Evolutionary conservation across 2,888 invertebrate genomes (phyloP).

Genomic region (Hypselothyrea guttata): DNA sequence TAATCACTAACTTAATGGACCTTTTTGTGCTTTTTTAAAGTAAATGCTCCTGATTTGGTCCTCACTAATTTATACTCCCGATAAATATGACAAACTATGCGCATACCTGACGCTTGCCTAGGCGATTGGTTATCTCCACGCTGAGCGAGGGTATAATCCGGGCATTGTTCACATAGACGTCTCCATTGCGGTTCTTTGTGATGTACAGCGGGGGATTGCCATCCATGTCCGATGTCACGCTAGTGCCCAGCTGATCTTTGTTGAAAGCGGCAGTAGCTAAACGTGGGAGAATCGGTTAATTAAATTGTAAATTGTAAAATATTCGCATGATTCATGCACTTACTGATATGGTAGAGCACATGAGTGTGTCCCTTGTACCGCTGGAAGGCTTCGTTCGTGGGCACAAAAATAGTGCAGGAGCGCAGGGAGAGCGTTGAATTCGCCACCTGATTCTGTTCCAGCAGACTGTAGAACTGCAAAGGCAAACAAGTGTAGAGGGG

Average conservation of each 20-base stretch:
- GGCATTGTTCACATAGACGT: constrained; percentile 94
- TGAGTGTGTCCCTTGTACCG: constrained; percentile 85
- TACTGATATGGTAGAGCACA: constrained; percentile 92
- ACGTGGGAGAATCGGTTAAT: constrained; percentile 64
- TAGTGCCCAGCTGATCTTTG: constrained; percentile 84
- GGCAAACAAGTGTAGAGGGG: constrained; percentile 13
- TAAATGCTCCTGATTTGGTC: no score
- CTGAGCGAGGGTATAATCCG: constrained; percentile 88
- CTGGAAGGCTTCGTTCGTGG: constrained; percentile 93
- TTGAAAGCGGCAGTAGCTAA: constrained; percentile 90
- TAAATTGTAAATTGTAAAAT: no score
- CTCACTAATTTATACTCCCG: no score
- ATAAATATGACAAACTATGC: no score
- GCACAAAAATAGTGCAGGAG: constrained; percentile 93
- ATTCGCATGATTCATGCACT: constrained; percentile 81
- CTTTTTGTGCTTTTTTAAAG: no score
- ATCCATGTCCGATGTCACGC: constrained; percentile 89
- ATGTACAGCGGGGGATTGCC: constrained; percentile 94
- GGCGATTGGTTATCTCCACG: constrained; percentile 85
- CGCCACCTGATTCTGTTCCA: constrained; percentile 88
- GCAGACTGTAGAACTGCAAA: constrained; percentile 88
- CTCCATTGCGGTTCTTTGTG: constrained; percentile 86
- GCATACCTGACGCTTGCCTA: constrained; percentile 86
- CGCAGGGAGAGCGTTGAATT: constrained; percentile 88
- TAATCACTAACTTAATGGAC: no score